phyloP scores from a whole-genome alignment of 1,140 invertebrate species.

The Atta cephalotes region DNA sequence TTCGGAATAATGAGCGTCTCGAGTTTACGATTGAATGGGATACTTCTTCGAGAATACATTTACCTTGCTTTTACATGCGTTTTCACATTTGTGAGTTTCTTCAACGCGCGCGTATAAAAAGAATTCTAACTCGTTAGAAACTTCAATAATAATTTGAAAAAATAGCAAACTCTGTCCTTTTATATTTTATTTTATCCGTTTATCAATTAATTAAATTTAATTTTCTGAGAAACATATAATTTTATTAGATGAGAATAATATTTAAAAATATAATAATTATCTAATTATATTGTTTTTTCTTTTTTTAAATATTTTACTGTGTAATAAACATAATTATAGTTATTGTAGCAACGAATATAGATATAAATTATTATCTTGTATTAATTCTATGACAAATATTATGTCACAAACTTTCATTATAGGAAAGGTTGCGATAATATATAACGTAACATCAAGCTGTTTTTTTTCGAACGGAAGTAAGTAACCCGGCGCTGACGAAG shows the following conservation, averaged over 20 bases:
- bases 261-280: not conserved
- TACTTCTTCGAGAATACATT: conserved; percentile 2
- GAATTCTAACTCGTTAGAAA: not conserved
- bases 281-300: not conserved
- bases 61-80: not conserved
- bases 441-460: conserved; percentile 7
- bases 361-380: not conserved
- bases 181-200: not conserved
- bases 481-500: not conserved
- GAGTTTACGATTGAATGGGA: conserved; percentile 2
- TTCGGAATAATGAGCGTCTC: conserved; percentile 13
- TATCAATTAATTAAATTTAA: not conserved
- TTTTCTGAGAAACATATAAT: not conserved
- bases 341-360: too few species aligned
- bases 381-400: conserved; percentile 9
- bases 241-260: not conserved
- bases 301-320: not conserved
- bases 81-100: not conserved
- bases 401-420: not conserved
- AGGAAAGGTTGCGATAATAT: not conserved
- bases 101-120: not conserved
- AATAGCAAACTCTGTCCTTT: not conserved
- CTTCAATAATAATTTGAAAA: not conserved
- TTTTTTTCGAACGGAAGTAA: conserved; percentile 24
- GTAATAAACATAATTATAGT: not conserved